These are phyloP conservation scores for Polypedilum pembai DNA, from an alignment of 1,140 invertebrate genomes.

Conservation along the genomic window DNA sequence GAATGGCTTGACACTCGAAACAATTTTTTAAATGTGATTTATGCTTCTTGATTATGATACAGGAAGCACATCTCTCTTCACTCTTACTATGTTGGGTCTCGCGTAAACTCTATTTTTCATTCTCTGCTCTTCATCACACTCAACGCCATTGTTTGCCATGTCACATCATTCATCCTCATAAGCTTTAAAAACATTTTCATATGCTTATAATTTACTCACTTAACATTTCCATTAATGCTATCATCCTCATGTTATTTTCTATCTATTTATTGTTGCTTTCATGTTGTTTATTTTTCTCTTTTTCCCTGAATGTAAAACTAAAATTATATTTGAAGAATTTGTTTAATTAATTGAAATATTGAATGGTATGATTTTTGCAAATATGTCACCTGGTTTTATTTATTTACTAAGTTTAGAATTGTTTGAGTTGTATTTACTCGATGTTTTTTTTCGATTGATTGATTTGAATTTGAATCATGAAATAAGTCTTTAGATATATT, in stretches of 20 bases:
- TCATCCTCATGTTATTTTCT: neutral
- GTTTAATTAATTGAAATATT: neutral
- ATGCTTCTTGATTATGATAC: neutral
- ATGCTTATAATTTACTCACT: slow-evolving; percentile 18
- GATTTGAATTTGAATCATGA: too few relatives aligned
- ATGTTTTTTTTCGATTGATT: too few relatives aligned
- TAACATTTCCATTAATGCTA: slow-evolving; percentile 7
- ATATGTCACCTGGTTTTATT: too few relatives aligned
- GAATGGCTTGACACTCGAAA: neutral
- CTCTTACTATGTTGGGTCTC: neutral
- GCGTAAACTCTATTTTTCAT: neutral
- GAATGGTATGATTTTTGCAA: too few relatives aligned
- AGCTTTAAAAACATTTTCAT: slow-evolving; percentile 3
- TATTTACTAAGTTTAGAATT: too few relatives aligned
- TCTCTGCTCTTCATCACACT: neutral
- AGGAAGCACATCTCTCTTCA: neutral
- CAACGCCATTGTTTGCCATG: neutral
- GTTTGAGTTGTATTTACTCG: too few relatives aligned
- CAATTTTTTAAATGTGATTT: slow-evolving; percentile 16
- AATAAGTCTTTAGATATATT: too few relatives aligned
- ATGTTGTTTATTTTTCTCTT: too few relatives aligned
- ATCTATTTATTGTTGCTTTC: too few relatives aligned
- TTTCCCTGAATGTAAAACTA: too few relatives aligned
- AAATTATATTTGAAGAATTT: neutral
- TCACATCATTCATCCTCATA: slow-evolving; percentile 11